Evolutionary conservation across 1,140 invertebrate genomes (phyloP).

Genomic region (Eurosta solidaginis): DNA sequence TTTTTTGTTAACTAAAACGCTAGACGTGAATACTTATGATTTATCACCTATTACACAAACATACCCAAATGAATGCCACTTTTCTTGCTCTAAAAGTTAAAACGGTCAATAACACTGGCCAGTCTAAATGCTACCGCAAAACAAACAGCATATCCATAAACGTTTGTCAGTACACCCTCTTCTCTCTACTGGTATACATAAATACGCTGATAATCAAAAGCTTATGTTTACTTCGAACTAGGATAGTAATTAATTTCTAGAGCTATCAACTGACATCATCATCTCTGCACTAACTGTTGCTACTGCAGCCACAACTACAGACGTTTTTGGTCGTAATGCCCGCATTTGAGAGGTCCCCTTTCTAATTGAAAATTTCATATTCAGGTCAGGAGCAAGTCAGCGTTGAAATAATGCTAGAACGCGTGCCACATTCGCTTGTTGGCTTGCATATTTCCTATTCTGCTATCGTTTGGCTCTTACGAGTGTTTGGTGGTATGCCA

Average conservation of each 20-base stretch:
- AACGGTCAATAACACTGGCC: not conserved
- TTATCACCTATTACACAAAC: no score
- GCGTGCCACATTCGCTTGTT: not conserved
- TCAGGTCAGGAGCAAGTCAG: slow-evolving; percentile 30
- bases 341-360: not conserved
- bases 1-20: no score
- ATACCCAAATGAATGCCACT: not conserved
- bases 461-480: not conserved
- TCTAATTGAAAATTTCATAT: slow-evolving; percentile 31
- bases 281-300: not conserved
- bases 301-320: not conserved
- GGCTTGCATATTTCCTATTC: not conserved
- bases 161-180: not conserved
- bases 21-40: no score
- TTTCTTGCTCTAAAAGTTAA: slow-evolving; percentile 4
- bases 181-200: not conserved
- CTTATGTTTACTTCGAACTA: not conserved
- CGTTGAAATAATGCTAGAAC: slow-evolving; percentile 16
- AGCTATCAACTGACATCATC: slow-evolving; percentile 14
- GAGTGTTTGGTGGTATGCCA: not conserved
- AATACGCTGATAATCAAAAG: not conserved
- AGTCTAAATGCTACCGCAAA: not conserved
- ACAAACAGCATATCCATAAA: not conserved
- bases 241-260: slow-evolving; percentile 5
- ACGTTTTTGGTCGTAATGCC: not conserved